These are phyloP conservation scores for Mactra quadrangularis DNA, from an alignment of 1,140 invertebrate genomes.

Conservation along the genomic window DNA sequence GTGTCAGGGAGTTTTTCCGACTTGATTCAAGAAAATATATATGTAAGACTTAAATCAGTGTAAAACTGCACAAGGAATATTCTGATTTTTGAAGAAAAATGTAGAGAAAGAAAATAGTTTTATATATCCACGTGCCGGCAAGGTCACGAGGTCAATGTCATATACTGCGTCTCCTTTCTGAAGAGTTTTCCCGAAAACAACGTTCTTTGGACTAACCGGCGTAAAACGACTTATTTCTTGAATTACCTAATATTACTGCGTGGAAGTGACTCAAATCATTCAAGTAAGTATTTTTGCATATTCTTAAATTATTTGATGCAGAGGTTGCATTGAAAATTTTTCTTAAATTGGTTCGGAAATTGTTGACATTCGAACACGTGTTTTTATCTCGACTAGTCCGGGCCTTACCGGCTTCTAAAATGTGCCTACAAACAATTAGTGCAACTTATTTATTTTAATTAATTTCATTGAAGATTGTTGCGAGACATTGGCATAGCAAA, in stretches of 20 bases:
- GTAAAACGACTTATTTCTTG: neutral
- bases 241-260: neutral
- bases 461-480: too few relatives aligned
- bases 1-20: neutral
- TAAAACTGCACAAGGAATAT: too few relatives aligned
- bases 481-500: too few relatives aligned
- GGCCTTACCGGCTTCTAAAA: too few relatives aligned
- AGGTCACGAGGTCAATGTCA: constrained; percentile 55
- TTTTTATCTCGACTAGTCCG: neutral
- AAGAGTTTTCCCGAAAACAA: constrained; percentile 40
- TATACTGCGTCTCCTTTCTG: constrained; percentile 1
- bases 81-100: too few relatives aligned
- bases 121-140: constrained; percentile 31
- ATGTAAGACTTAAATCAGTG: too few relatives aligned
- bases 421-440: too few relatives aligned
- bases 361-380: constrained; percentile 22
- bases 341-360: neutral
- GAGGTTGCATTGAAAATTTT: neutral
- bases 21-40: too few relatives aligned
- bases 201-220: neutral
- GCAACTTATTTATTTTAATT: too few relatives aligned
- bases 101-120: neutral
- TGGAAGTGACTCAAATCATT: neutral
- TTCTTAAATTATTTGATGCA: neutral
- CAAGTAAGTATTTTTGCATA: constrained; percentile 10